Base-by-base conservation (phyloP, 2,113 vertebrate species). In the Gopherus evgoodei region DNA sequence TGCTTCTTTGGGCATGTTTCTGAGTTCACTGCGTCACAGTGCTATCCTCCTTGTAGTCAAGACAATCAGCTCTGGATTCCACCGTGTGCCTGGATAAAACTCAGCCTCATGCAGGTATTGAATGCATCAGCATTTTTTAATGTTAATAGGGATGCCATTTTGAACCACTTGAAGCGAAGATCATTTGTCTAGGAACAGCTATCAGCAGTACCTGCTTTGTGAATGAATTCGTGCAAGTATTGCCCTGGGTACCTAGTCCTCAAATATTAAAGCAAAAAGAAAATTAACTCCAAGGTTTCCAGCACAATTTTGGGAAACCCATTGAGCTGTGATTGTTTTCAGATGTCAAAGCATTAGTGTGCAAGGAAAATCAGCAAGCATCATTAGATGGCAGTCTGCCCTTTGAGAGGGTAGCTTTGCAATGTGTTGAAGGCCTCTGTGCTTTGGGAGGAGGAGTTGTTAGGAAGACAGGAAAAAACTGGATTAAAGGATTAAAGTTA, bases 291-390 rank as follows among this genome's bases (percentile, higher is more conserved):
- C 21, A 54, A 54, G 53, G 53, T 54, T 54, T 21, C 53, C 53
- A 54, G 53, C 4, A 54, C 53, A 54, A 54, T 54, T 54, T 54
- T 54, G 53, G 53, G 21, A 54, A 35, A 2, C 35, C 47, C 10
- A 0, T 24, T 17, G 1, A 4, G 78, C 54, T 8, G 54, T n/a
- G 21, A 29, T 35, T 1, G 3, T 81, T 83, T 56, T 49, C 6
- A 8, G 42, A 11, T 6, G 42, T 5, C 42, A 52, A 62, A 0
- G 3, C 10, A 8, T 35, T 35, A 6, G 9, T 12, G 62, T 12
- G 9, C 1, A 2, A 49, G 53, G 85, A 80, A 25, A n/a, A 44
- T 6, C 1, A 0, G 22, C 0, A 6, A 86, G 47, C 5, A 0
- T 91, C 2, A 0, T 17, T 0, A 11, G n/a, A 4, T 47, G 78